phyloP scores from a whole-genome alignment of 2,113 vertebrate species.

The Silurus meridionalis region DNA sequence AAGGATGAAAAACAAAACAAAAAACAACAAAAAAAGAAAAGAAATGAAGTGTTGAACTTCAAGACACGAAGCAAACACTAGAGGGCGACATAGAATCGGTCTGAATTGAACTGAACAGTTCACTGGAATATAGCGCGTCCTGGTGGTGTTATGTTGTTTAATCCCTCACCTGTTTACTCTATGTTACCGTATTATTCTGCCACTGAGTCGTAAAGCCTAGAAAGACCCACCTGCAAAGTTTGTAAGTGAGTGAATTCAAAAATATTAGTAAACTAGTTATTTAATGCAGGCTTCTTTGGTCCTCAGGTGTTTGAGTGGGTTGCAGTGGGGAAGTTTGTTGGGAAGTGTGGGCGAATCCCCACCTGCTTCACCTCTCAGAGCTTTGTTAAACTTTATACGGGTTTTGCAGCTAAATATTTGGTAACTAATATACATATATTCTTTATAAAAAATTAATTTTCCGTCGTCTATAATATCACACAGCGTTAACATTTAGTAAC shows the following conservation, averaged over 20 bases:
- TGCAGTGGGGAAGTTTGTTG: background rate
- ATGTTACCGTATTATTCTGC: background rate
- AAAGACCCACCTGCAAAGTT: background rate
- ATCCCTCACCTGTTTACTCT: too few relatives aligned
- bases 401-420: background rate
- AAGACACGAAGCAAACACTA: background rate
- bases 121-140: background rate
- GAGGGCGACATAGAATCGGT: background rate
- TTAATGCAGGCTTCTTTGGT: background rate
- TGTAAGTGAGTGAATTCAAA: background rate
- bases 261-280: background rate
- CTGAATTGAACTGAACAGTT: background rate
- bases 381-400: background rate
- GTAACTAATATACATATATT: background rate
- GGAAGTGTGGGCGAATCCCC: background rate
- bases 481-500: background rate
- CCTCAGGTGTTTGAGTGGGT: background rate
- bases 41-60: background rate
- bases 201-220: background rate
- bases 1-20: background rate
- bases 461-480: background rate
- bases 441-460: background rate
- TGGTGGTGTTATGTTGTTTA: background rate
- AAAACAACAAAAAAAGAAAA: background rate
- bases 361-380: background rate